A percentile compares a stretch with the other conserved stretches of the same genome.
Evolutionary conservation across 2,113 vertebrate species (phyloP).

Genomic region (Urocitellus parryii): DNA sequence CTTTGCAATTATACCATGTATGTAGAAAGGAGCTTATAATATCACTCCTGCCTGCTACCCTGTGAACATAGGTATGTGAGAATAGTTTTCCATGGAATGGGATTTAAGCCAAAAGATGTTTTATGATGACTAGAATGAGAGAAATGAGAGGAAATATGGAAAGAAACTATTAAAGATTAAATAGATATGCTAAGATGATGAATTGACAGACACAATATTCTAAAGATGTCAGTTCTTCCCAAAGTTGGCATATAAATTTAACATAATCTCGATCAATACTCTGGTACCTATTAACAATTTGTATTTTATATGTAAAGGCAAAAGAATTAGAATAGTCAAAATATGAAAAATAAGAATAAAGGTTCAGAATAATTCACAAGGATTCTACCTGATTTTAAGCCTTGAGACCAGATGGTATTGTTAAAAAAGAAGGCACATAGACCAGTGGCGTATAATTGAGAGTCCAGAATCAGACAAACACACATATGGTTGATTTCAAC

Average conservation of each 20-base stretch:
- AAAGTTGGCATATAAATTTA: not conserved
- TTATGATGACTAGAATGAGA: not conserved
- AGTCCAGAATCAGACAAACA: not conserved
- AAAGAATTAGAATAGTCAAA: not conserved
- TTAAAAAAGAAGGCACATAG: not conserved
- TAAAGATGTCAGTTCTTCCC: not conserved
- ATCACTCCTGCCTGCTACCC: not conserved
- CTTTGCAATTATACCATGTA: not conserved
- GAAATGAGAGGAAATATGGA: not conserved
- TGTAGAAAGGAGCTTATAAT: not conserved
- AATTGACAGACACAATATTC: not conserved
- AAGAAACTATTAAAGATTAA: not conserved
- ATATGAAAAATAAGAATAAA: constrained; percentile 27
- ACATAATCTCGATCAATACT: not conserved
- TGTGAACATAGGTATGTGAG: not conserved
- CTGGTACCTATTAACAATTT: not conserved
- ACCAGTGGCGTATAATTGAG: not conserved
- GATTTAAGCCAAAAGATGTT: not conserved
- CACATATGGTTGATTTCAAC: not conserved
- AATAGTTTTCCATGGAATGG: not conserved
- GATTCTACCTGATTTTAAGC: not conserved
- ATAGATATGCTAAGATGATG: not conserved
- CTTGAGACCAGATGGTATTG: not conserved
- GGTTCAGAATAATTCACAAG: not conserved
- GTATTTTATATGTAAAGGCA: not conserved